Percentiles rank a stretch among this genome's conserved stretches.
These are phyloP conservation scores for Porites australiensis DNA, from an alignment of 64 coral and sea anemone species.

Conservation along the genomic window DNA sequence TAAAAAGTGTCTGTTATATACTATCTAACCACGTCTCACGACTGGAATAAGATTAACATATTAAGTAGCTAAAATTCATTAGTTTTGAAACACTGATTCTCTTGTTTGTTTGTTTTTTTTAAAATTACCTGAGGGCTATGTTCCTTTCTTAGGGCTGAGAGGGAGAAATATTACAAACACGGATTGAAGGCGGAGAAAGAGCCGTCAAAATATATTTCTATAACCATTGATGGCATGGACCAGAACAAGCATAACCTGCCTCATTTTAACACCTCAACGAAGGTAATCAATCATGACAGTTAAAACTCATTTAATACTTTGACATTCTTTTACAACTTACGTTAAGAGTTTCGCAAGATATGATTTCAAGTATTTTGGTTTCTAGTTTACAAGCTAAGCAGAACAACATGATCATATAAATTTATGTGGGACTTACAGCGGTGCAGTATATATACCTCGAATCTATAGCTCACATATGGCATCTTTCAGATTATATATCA, in stretches of 20 bases:
- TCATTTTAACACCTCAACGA: conserved; percentile 1
- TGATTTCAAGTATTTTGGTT: too few relatives aligned
- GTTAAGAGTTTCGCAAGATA: too few relatives aligned
- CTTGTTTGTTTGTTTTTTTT: background rate
- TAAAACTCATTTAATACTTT: background rate
- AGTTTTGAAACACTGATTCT: background rate
- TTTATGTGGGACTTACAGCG: too few relatives aligned
- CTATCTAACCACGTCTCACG: too few relatives aligned
- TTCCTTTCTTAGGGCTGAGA: background rate
- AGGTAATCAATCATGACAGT: background rate
- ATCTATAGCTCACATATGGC: too few relatives aligned
- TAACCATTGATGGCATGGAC: background rate
- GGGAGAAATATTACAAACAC: conserved; percentile 15
- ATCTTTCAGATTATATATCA: too few relatives aligned
- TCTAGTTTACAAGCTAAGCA: too few relatives aligned
- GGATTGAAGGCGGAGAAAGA: background rate
- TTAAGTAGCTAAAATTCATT: background rate
- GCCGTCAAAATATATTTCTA: background rate
- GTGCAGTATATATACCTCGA: too few relatives aligned
- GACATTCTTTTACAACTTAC: too few relatives aligned
- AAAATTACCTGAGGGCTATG: background rate
- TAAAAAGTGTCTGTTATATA: conserved; percentile 18
- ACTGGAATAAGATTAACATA: too few relatives aligned
- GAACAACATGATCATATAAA: too few relatives aligned
- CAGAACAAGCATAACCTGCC: conserved; percentile 19